Evolutionary conservation across 1,140 invertebrate species (phyloP), one percentile per base, ranked within the genome.

Genomic region (Papilio aristodemus): DNA sequence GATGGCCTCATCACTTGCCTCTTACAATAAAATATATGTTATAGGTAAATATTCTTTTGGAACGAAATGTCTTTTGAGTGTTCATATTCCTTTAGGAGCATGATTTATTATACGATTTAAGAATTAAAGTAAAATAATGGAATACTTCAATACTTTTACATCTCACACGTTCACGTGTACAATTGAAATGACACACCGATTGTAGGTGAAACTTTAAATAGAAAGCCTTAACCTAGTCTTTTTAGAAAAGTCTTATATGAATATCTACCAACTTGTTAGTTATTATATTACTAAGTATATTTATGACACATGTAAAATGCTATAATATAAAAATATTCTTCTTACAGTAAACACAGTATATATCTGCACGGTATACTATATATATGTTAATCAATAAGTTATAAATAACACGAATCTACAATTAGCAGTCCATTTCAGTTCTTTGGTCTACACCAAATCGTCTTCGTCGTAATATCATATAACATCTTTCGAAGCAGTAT

Each of bases 361-460:
- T 46, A 46, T 46, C 22, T 13, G 39, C 17, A n/a, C n/a, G n/a
- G n/a, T n/a, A n/a, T n/a, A n/a, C n/a, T n/a, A n/a, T n/a, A n/a
- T n/a, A n/a, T n/a, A n/a, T 54, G 38, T 43, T 43, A 14, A 41
- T 64, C 6, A n/a, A 64, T 25, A 25, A 64, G 17, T 64, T 64
- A 64, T 64, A 43, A 64, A 19, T 43, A 5, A 37, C 43, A 32
- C 27, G 10, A 37, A 17, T 19, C 27, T 66, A 46, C 43, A 13
- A 66, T 27, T 50, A 46, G 10, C 63, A 66, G 63, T 66, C 63
- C 63, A 50, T 66, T 54, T 38, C 59, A 66, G 32, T 69, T 69
- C 38, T 69, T 69, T 69, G 54, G 57, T 69, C n/a, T 69, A 69
- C 67, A 58, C 63, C 63, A 66, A 38, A 50, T 66, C 63, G 14